Evolutionary conservation across 1,140 invertebrate species (phyloP), one percentile per base, ranked within the genome.

Genomic region (Eciton burchellii): DNA sequence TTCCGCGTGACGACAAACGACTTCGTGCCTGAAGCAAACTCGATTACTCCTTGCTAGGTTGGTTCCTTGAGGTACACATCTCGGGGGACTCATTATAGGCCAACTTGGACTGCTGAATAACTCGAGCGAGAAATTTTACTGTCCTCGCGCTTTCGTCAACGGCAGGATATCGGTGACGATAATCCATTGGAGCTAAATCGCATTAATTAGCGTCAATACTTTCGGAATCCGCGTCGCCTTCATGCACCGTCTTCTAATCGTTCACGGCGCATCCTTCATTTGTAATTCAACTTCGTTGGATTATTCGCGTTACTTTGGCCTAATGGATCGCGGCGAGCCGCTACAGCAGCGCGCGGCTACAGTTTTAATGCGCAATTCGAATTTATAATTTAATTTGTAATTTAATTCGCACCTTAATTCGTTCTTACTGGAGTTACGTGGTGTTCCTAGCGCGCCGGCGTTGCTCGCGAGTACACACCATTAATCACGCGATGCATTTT

Each of bases 1-100:
- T 71, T 85, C 63, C 49, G 70, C 43, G 70, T 52, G 41, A 74
- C 68, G 81, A 87, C 85, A 87, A 87, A 87, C 84, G 81, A 87
- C 62, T 73, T 68, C 65, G 59, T 63, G 84, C 74, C 47, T 45
- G 41, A 63, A 57, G 71, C 72, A 87, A 87, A 87, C 81, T 86
- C 71, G 84, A 86, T 86, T 83, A 81, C 66, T 86, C 81, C 65
- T 86, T 52, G 66, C 49, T 65, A 26, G 81, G 63, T 83, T 83
- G 59, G 52, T 49, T 87, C 56, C 47, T 74, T 35, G 24, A 83
- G 47, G 66, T 76, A 72, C 82, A 63, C 70, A 43, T 70, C 70
- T 82, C 54, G n/a, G 41, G 68, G 52, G 84, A 86, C 84, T 87
- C 85, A 72, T 87, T 87, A 87, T 54, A 24, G 19, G 24, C 41